Conservation (phyloP, 2,888 invertebrate genomes). For the Apodemia mormo region DNA sequence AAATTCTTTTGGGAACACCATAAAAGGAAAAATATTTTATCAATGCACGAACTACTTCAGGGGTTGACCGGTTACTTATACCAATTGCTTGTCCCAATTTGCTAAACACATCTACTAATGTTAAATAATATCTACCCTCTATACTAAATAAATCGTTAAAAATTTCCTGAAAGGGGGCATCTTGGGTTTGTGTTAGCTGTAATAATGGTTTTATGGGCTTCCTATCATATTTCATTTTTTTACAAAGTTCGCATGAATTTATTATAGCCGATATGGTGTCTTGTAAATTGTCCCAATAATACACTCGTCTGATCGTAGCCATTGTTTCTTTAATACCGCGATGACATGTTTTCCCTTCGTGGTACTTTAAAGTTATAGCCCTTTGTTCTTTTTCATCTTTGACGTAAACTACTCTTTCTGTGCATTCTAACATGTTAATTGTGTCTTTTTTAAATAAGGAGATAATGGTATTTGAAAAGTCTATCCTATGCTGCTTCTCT, state of each 20-base stretch:
- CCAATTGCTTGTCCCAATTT: constrained; percentile 32
- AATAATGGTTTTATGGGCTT: constrained; percentile 29
- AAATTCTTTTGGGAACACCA: constrained; percentile 23
- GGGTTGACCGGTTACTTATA: constrained; percentile 28
- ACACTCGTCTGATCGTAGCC: constrained; percentile 32
- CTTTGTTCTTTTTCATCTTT: too few relatives aligned
- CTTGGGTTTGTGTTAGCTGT: constrained; percentile 23
- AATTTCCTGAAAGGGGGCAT: constrained; percentile 12
- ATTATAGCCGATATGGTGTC: constrained; percentile 31
- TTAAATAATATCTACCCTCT: constrained; percentile 26
- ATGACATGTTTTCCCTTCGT: constrained; percentile 36
- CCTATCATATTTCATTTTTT: constrained; percentile 33
- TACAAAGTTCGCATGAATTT: constrained; percentile 29
- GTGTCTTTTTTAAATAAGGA: too few relatives aligned
- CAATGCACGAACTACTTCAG: constrained; percentile 32
- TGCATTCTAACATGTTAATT: too few relatives aligned
- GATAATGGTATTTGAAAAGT: too few relatives aligned
- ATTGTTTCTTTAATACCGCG: constrained; percentile 36
- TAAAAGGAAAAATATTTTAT: constrained; percentile 33
- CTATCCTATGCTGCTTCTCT: too few relatives aligned
- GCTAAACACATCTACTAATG: constrained; percentile 30
- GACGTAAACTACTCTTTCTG: too few relatives aligned
- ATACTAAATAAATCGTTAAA: constrained; percentile 28
- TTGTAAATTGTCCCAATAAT: constrained; percentile 39
- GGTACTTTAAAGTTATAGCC: constrained; percentile 32